Base-by-base conservation (phyloP, 2,113 vertebrate species). In the Alethe diademata region DNA sequence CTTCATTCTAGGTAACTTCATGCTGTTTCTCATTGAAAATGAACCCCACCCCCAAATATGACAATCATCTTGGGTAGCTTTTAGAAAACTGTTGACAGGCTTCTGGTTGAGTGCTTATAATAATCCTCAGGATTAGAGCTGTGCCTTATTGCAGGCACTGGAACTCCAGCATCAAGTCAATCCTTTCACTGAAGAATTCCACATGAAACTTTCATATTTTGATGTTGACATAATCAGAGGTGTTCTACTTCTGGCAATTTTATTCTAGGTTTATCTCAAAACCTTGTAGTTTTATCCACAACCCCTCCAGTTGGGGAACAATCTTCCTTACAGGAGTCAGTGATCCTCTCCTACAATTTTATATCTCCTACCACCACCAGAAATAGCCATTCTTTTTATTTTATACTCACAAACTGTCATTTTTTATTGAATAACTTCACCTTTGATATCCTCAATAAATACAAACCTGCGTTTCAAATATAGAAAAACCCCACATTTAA, bases 401-500 rank as follows among this genome's bases (percentile, higher is more conserved):
- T 91, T 50, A 22, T 87, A 71, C 33, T 89, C 11, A 9, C 5
- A 67, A 38, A 22, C 6, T 73, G 42, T 42, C 14, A 43, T 45
- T 89, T 66, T 54, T 53, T 71, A 19, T 58, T 58, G 60, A 71
- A 74, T 50, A 67, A 33, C 17, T 60, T 16, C 16, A 48, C 26
- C 26, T 78, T 84, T 84, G 36, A 31, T 35, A 74, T 25, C 5
- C 2, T 31, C 25, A 45, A 56, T 73, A 94, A 80, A 86, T 74
- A 50, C 6, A 84, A 24, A 13, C 9, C 16, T 47, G 19, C 54
- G 26, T 65, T 90, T 88, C 20, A 65, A 40, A 69, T 25, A 24
- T 2, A 73, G 20, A 38, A 57, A 75, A 45, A 19, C 0, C 0
- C 1, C 6, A 40, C 8, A 9, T 85, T 73, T 76, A 80, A 33